Percentiles rank a stretch among this genome's conserved stretches.
Conservation (phyloP, 2,797 vertebrate species). For the Anas acuta region DNA sequence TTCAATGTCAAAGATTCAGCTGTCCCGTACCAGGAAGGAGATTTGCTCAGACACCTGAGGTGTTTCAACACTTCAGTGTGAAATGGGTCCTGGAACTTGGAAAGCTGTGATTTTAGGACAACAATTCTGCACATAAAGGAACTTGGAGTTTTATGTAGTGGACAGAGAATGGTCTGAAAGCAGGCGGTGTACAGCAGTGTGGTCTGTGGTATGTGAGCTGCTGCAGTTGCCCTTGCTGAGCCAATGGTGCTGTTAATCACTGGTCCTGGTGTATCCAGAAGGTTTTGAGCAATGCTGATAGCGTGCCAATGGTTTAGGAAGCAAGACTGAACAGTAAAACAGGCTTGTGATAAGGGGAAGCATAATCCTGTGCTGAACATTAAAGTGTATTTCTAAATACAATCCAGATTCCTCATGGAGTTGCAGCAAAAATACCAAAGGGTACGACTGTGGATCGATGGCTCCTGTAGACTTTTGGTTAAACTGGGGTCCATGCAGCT, state of each 20-base stretch:
- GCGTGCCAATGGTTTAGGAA: background rate
- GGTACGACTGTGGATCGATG: background rate
- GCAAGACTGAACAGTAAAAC: fast-evolving
- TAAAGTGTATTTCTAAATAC: background rate
- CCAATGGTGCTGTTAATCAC: fast-evolving
- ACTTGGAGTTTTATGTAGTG: background rate
- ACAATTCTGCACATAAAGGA: background rate
- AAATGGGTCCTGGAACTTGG: background rate
- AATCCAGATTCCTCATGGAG: background rate
- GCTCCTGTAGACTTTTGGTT: background rate
- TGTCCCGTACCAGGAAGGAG: fast-evolving
- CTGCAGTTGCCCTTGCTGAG: fast-evolving
- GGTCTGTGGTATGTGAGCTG: fast-evolving
- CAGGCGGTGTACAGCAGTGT: fast-evolving
- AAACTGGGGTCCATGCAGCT: background rate
- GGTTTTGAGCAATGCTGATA: fast-evolving
- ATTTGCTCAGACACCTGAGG: background rate
- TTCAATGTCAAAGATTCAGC: background rate
- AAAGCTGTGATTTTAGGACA: background rate
- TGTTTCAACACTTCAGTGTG: fast-evolving
- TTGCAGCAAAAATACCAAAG: background rate
- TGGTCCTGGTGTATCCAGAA: background rate
- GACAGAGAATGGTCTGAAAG: background rate
- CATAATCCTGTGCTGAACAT: background rate
- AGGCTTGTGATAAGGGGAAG: background rate